Conservation (phyloP, 2,888 invertebrate species). For the Lasius platythorax region DNA sequence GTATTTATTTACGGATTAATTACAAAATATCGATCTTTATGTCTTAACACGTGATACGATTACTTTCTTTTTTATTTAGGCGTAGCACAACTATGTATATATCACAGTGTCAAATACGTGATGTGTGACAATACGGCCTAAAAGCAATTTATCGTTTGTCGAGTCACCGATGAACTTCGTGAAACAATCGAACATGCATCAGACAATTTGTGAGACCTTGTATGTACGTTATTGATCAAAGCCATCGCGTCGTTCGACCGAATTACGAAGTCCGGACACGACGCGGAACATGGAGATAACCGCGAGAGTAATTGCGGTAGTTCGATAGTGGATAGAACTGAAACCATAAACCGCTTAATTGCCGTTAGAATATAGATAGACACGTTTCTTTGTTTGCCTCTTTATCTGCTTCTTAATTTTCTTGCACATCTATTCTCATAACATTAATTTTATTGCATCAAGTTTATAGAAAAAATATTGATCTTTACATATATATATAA, state of each 20-base stretch:
- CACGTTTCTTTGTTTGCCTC: background rate
- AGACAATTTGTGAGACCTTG: slow-evolving; percentile 50
- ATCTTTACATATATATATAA: no score
- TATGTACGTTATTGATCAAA: slow-evolving; percentile 48
- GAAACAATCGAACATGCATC: slow-evolving; percentile 34
- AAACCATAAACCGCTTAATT: slow-evolving; percentile 36
- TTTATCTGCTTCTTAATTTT: background rate
- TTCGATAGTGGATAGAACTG: slow-evolving; percentile 27
- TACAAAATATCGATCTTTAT: background rate
- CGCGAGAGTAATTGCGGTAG: slow-evolving; percentile 31
- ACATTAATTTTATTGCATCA: background rate
- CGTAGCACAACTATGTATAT: background rate
- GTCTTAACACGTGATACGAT: background rate
- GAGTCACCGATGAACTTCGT: slow-evolving; percentile 17
- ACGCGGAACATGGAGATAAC: slow-evolving; percentile 54
- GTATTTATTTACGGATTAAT: background rate
- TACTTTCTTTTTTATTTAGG: background rate
- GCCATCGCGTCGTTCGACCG: slow-evolving; percentile 61
- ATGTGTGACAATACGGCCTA: slow-evolving; percentile 8
- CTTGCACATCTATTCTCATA: background rate
- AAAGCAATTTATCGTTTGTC: slow-evolving; percentile 44
- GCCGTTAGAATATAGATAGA: slow-evolving; percentile 9
- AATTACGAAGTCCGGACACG: slow-evolving; percentile 62
- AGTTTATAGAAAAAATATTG: background rate
- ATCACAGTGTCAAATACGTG: background rate